Base-by-base conservation (phyloP, 2,797 vertebrate genomes). In the Sebastes diploproa region DNA sequence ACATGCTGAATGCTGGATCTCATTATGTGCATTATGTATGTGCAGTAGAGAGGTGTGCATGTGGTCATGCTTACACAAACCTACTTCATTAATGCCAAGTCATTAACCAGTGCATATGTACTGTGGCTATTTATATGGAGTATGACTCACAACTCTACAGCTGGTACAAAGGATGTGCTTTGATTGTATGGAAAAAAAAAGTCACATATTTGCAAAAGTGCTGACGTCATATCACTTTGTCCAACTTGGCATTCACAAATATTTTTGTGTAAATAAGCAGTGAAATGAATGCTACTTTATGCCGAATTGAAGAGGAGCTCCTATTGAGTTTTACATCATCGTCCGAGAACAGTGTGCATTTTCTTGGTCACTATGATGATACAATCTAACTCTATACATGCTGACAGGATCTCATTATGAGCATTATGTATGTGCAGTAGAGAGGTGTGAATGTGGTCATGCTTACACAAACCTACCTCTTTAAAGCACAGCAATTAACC, bases 271-370 rank as follows among this genome's bases (percentile, higher is more conserved):
- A 20, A 56, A 55, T 9, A 6, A 18, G 3, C 5, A 27, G 11
- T n/a, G 2, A 46, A 50, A 10, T 9, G 0, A 20, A 4, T 6
- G 13, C 0, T 18, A 52, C 34, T 38, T 38, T 4, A 12, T 1
- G 72, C 76, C 75, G 80, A 78, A 13, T 13, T 76, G 0, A 75
- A 74, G 32, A 38, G 1, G 2, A 22, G 0, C 1, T 5, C 3
- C 0, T 6, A 2, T 6, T 25, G 3, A 12, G 1, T 52, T 32
- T 52, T 9, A 13, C 2, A 25, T 2, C 2, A 3, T 27, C 2
- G 1, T 52, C 0, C 0, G 3, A 12, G 1, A 20, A 4, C 4
- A 2, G 3, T 30, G n/a, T 29, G 27, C 4, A 1, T 46, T 71
- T 20, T 10, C 50, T 68, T 59, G 16, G 56, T 76, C 25, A 50